phyloP scores from a whole-genome alignment of 2,797 vertebrate genomes.

The Hemitrygon akajei region DNA sequence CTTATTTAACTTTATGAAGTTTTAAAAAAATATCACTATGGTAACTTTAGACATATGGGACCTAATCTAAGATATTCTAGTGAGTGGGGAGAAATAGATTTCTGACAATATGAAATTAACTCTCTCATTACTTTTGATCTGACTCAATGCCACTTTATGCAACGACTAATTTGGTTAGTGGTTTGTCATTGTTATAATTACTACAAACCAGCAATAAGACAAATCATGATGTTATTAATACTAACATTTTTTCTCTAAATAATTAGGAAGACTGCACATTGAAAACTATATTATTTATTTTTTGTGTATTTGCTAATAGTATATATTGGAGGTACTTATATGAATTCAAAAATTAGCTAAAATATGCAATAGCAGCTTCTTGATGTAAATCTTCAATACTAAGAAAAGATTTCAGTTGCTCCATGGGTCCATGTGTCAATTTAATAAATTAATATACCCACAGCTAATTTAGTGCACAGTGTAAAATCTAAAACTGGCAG shows the following conservation, averaged over 20 bases:
- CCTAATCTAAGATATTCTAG: not conserved
- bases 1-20: not conserved
- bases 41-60: not conserved
- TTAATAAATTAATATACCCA: conserved; percentile 47
- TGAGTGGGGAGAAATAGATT: not conserved
- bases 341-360: not conserved
- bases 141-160: not conserved
- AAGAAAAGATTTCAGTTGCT: conserved; percentile 21
- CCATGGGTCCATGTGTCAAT: conserved; percentile 28
- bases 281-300: not conserved
- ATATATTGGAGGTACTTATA: not conserved
- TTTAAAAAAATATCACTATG: not conserved
- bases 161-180: not conserved
- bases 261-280: not conserved
- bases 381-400: conserved; percentile 26
- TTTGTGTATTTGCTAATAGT: not conserved
- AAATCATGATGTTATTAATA: not conserved
- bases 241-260: not conserved
- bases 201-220: conserved; percentile 2
- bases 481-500: conserved; percentile 62
- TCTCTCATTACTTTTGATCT: not conserved
- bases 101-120: not conserved
- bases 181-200: conserved; percentile 12
- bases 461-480: conserved; percentile 56
- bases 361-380: not conserved